These are phyloP conservation scores for Callosobruchus maculatus DNA, from an alignment of 2,888 invertebrate genomes.

Conservation along the genomic window DNA sequence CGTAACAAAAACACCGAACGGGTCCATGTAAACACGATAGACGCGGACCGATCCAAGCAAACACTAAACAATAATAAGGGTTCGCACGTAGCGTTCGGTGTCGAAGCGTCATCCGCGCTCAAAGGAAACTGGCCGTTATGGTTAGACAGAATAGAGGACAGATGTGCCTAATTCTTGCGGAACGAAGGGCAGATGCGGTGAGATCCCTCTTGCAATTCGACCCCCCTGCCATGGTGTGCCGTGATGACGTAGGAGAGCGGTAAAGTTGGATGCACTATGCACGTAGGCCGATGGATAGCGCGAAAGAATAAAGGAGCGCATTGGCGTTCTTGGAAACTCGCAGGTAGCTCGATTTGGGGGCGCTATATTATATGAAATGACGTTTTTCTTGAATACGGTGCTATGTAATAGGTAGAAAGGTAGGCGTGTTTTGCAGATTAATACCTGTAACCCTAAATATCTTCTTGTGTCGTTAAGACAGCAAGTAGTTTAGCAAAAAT, in stretches of 20 bases:
- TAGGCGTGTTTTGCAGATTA: no score
- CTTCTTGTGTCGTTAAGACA: no score
- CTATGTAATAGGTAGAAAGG: not conserved
- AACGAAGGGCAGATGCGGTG: not conserved
- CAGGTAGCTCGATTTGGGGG: not conserved
- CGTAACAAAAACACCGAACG: not conserved
- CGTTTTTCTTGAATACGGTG: not conserved
- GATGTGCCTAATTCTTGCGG: not conserved
- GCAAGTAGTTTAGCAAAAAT: no score
- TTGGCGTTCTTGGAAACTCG: not conserved
- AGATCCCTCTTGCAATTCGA: not conserved
- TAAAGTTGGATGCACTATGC: not conserved
- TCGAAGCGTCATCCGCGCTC: not conserved
- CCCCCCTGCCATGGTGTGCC: not conserved
- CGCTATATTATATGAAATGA: not conserved
- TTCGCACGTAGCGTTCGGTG: not conserved
- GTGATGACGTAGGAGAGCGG: not conserved
- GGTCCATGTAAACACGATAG: not conserved
- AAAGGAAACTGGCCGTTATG: not conserved
- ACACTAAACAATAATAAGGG: not conserved
- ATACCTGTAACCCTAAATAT: no score
- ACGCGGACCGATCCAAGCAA: not conserved
- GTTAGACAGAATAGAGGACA: not conserved
- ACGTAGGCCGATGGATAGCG: not conserved
- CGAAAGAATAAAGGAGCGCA: not conserved